Base-by-base conservation (phyloP, 2,797 vertebrate genomes). In the Halcyon smyrnensis region DNA sequence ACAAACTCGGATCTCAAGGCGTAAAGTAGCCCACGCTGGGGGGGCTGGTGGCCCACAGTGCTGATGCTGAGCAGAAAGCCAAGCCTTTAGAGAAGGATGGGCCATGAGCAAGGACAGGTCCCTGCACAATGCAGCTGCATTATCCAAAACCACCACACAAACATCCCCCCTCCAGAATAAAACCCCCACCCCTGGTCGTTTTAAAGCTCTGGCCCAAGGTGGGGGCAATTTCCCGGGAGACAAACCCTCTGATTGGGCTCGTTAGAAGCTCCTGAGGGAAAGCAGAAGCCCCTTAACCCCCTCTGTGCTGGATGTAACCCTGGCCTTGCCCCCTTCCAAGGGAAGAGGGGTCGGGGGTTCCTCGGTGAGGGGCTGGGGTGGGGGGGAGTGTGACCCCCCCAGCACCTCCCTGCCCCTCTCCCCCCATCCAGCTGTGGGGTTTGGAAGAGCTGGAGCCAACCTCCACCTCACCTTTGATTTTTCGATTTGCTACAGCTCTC, bases 371-470 rank as follows among this genome's bases (percentile, higher is more conserved):
- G 12, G 34, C 30, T 43, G 80, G 39, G n/a, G 18, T 20, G 19
- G 43, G 43, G 43, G 45, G 10, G 17, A 20, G 11, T 10, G 2
- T 6, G 65, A 68, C 4, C 3, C 56, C 43, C 43, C 43, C 36
- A 0, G 37, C 54, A 34, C 19, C 25, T 60, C 90, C 59, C 36
- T 73, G 39, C 54, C n/a, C 50, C 32, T 59, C 69, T 88, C 51
- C 46, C 46, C 46, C n/a, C 4, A 0, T 23, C 34, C 11, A 2
- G 30, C 36, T 0, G 0, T 0, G 2, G 20, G 36, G 19, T 18
- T 62, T 1, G 1, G 57, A 70, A 51, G 34, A 50, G 11, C 24
- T 1, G 0, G 37, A 78, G 19, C 37, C 1, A 0, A 6, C 45
- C 34, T 15, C 24, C 6, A 5, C 34, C 34, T 23, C 64, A 16